Conservation (phyloP, 2,888 invertebrate species). For the Tachina fera region DNA sequence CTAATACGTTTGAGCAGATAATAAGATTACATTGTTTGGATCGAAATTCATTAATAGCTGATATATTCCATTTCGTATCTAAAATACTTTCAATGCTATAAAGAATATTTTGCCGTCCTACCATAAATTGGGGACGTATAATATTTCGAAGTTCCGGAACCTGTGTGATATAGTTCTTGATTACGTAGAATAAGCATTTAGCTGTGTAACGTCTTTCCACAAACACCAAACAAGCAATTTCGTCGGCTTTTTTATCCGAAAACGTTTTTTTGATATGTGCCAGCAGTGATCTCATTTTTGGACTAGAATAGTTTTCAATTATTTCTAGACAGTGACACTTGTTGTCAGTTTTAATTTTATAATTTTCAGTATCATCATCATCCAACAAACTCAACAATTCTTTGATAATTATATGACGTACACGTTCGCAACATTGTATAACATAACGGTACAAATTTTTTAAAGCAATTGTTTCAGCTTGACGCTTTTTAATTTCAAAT, state of each 20-base stretch:
- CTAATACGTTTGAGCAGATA: conserved; percentile 91
- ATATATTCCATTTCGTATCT: conserved; percentile 77
- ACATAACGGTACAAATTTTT: conserved; percentile 76
- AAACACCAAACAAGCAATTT: conserved; percentile 80
- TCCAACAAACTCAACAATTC: conserved; percentile 81
- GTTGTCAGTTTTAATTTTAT: conserved; percentile 45
- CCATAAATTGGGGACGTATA: conserved; percentile 87
- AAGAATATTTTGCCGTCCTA: conserved; percentile 84
- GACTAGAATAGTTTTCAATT: conserved; percentile 86
- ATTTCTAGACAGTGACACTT: conserved; percentile 71
- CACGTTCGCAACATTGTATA: conserved; percentile 80
- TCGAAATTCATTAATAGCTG: conserved; percentile 85
- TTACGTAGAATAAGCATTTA: conserved; percentile 88
- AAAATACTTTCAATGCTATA: conserved; percentile 77
- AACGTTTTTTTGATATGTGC: conserved; percentile 85
- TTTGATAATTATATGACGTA: conserved; percentile 84
- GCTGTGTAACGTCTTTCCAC: conserved; percentile 87
- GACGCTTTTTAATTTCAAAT: conserved; percentile 86
- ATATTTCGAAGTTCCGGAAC: conserved; percentile 84
- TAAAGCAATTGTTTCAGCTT: conserved; percentile 83
- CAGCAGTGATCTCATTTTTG: conserved; percentile 87
- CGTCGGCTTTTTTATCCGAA: conserved; percentile 78
- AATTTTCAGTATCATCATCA: conserved; percentile 78
- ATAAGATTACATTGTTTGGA: conserved; percentile 86
- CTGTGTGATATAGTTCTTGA: conserved; percentile 84